These are phyloP conservation scores for Oncorhynchus masou DNA, from an alignment of 2,113 vertebrate species.

Conservation along the genomic window DNA sequence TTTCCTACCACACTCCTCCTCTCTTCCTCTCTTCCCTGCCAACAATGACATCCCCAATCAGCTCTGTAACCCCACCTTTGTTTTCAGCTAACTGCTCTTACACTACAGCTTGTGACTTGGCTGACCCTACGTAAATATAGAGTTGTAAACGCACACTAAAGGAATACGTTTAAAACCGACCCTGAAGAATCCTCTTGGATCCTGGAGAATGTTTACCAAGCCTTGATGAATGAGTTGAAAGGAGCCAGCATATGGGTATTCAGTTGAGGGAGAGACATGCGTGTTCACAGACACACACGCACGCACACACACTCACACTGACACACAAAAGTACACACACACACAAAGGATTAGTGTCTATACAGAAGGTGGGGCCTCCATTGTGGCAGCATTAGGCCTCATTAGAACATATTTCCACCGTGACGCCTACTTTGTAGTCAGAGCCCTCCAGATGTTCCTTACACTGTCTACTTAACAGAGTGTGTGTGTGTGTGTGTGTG, in stretches of 20 bases:
- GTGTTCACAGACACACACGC: not conserved
- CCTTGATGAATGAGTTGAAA: conserved; percentile 68
- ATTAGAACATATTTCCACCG: conserved; percentile 60
- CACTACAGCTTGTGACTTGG: conserved; percentile 21
- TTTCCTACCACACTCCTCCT: not conserved
- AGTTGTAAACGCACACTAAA: conserved; percentile 41
- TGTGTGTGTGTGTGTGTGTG: conserved; percentile 18
- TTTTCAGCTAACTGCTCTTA: conserved; percentile 29
- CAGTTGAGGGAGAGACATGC: conserved; percentile 25
- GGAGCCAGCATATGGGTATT: conserved; percentile 60
- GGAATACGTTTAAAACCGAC: conserved; percentile 55
- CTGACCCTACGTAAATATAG: conserved; percentile 26
- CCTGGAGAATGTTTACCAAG: conserved; percentile 39
- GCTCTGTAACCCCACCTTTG: conserved; percentile 17
- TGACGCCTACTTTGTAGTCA: conserved; percentile 45
- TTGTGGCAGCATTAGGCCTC: conserved; percentile 60
- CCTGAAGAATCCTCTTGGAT: conserved; percentile 56
- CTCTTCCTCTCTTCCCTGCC: conserved; percentile 2
- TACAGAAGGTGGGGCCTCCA: conserved; percentile 50
- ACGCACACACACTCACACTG: conserved; percentile 8
- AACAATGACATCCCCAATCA: conserved; percentile 29
- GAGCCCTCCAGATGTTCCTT: conserved; percentile 58
- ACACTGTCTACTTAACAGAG: conserved; percentile 26
- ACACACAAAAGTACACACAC: conserved; percentile 29
- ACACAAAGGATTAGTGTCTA: conserved; percentile 52